Evolutionary conservation across 2,113 vertebrate species (phyloP).

Genomic region (Columba livia): DNA sequence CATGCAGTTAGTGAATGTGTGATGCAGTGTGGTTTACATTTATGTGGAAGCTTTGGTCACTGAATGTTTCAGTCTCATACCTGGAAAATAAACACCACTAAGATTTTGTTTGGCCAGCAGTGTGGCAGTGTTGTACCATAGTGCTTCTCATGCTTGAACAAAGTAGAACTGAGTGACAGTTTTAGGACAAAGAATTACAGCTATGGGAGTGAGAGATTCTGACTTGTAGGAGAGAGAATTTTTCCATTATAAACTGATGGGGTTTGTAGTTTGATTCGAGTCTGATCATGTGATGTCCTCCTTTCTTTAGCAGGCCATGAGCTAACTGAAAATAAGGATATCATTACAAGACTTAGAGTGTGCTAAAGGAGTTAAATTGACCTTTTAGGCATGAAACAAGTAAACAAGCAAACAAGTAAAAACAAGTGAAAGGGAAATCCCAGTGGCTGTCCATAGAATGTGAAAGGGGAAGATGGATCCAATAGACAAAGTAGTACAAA

Average conservation of each 20-base stretch:
- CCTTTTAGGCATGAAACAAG: neutral
- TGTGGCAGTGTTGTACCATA: neutral
- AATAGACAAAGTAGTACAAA: neutral
- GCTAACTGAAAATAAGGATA: neutral
- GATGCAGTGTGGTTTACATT: neutral
- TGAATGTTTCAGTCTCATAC: neutral
- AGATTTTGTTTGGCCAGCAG: neutral
- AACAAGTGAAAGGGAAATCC: neutral
- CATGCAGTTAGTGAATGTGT: neutral
- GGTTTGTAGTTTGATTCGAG: neutral
- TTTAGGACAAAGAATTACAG: neutral
- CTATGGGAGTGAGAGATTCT: neutral
- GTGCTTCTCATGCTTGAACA: neutral
- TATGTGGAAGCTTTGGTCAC: neutral
- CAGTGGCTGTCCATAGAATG: neutral
- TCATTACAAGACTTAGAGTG: neutral
- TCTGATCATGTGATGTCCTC: neutral
- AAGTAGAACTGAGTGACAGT: neutral
- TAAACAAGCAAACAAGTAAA: neutral
- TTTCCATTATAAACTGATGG: neutral
- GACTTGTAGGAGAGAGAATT: neutral
- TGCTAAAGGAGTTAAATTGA: neutral
- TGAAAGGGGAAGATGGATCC: neutral
- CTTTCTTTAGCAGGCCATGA: neutral
- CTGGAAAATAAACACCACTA: neutral